phyloP scores from a whole-genome alignment of 2,888 invertebrate genomes.

The Zeuzera pyrina region DNA sequence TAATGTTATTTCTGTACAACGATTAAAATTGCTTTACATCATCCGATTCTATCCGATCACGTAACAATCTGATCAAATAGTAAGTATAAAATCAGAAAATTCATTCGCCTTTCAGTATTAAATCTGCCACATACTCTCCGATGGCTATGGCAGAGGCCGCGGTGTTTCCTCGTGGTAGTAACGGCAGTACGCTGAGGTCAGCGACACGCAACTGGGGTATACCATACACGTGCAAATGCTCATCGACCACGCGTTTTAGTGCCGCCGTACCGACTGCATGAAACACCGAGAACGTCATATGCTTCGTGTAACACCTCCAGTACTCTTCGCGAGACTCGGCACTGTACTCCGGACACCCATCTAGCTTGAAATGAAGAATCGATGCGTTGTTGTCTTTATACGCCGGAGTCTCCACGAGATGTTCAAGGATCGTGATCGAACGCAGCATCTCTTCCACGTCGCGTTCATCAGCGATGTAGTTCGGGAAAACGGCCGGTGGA shows the following conservation, averaged over 20 bases:
- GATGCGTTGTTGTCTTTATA: conserved; percentile 24
- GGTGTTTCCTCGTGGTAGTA: conserved; percentile 33
- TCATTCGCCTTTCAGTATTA: too few relatives aligned
- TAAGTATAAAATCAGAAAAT: too few relatives aligned
- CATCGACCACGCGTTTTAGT: conserved; percentile 36
- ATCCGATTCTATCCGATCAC: too few relatives aligned
- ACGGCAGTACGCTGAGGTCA: conserved; percentile 33
- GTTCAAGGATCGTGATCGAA: conserved; percentile 29
- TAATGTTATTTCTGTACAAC: too few relatives aligned
- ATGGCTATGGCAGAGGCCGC: conserved; percentile 38
- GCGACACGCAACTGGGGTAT: conserved; percentile 32
- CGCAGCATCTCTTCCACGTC: conserved; percentile 33
- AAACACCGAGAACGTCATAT: conserved; percentile 36
- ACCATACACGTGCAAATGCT: conserved; percentile 31
- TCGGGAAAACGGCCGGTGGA: conserved; percentile 32
- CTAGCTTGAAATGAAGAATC: conserved; percentile 23
- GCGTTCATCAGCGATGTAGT: conserved; percentile 30
- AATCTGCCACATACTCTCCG: conserved; percentile 36
- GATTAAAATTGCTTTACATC: too few relatives aligned
- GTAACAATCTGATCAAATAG: too few relatives aligned
- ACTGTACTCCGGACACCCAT: conserved; percentile 25
- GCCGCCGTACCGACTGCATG: conserved; percentile 40
- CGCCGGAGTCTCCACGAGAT: conserved; percentile 22
- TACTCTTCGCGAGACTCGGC: conserved; percentile 19
- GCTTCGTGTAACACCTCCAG: conserved; percentile 43